Base-by-base conservation (phyloP, 2,797 vertebrate genomes). In the Spinus pinus region DNA sequence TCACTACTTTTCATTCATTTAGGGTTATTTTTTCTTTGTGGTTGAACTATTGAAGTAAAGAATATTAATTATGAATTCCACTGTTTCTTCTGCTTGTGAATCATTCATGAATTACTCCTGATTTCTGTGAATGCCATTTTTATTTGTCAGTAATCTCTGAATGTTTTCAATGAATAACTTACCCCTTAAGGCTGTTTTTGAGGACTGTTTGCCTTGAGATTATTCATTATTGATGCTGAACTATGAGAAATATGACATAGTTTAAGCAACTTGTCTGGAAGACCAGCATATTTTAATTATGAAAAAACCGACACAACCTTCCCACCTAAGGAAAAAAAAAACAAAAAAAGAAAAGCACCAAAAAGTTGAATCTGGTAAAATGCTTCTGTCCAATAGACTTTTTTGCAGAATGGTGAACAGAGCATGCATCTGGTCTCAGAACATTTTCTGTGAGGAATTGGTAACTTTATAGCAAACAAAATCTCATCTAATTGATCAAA, bases 21-120 rank as follows among this genome's bases (percentile, higher is more conserved):
- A 60, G 19, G n/a, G 7, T n/a, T 73, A 2, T 72, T 47, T 83
- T 35, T 81, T 57, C 47, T 72, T 81, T 74, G 27, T 51, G 19
- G 35, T 64, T 83, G 35, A 89, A 78, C 56, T 78, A 49, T 4
- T 82, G 66, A 89, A 81, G 57, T 54, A 78, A 80, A 92, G 54
- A 95, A 72, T 88, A 95, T 83, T 93, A 90, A 91, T 92, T 91
- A 81, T 85, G 51, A 74, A 94, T 93, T 94, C 66, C 3, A 0
- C 27, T 84, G 35, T 87, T 92, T 86, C 47, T 90, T 93, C 75
- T 94, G 21, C 80, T 87, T 90, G 39, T 96, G 90, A 94, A 92
- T 91, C 84, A 91, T 87, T 87, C 69, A 90, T 93, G 57, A 92
- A 92, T 88, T 74, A 78, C 31, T 80, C 47, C 39, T 73, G 51